phyloP scores from a whole-genome alignment of 2,888 invertebrate species.

The Drosophila anomalata region DNA sequence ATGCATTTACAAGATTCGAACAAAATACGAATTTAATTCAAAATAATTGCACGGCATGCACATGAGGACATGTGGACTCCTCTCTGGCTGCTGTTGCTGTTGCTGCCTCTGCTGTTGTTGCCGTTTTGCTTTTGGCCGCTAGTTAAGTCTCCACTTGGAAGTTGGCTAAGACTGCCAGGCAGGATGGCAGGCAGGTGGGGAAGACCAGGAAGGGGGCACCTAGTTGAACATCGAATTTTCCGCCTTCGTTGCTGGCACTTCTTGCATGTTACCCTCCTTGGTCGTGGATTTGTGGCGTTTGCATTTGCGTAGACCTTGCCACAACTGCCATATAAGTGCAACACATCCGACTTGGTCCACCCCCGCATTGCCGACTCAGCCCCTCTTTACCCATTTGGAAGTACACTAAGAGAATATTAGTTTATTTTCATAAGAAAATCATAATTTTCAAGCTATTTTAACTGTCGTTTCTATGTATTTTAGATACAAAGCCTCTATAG shows the following conservation, averaged over 20 bases:
- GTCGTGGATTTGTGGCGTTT: slow-evolving; percentile 46
- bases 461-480: background rate
- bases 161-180: slow-evolving; percentile 1
- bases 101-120: background rate
- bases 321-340: slow-evolving; percentile 15
- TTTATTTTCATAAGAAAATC: too few species aligned
- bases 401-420: background rate
- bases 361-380: background rate
- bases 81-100: slow-evolving; percentile 28
- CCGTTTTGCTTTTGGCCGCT: slow-evolving; percentile 12
- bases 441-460: too few species aligned
- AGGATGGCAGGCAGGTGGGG: background rate
- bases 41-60: slow-evolving; percentile 82
- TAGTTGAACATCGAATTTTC: slow-evolving; percentile 76
- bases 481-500: too few species aligned
- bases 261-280: slow-evolving; percentile 33
- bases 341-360: slow-evolving; percentile 23
- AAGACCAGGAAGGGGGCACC: slow-evolving; percentile 27
- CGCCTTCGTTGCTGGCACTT: slow-evolving; percentile 64
- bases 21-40: slow-evolving; percentile 80
- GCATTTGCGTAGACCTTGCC: slow-evolving; percentile 49
- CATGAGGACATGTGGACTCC: slow-evolving; percentile 57
- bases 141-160: slow-evolving; percentile 29
- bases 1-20: slow-evolving; percentile 79
- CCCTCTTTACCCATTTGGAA: slow-evolving; percentile 3